Evolutionary conservation across 1,140 invertebrate genomes (phyloP), one percentile per base, ranked within the genome.

Genomic region (Magallana angulata): DNA sequence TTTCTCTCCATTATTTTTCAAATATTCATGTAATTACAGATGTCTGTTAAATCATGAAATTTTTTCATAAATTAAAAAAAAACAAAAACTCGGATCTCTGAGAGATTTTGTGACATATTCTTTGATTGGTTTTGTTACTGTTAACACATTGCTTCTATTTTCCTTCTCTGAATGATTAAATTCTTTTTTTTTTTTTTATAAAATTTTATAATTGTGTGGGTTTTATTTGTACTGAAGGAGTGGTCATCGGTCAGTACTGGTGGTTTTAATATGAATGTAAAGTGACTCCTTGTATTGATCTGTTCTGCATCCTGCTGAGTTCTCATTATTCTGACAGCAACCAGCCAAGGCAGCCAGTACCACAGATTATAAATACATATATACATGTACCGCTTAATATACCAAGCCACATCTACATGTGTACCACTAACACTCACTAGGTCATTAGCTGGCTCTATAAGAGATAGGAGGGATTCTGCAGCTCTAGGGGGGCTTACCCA

Each of bases 401-500:
- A 76, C 24, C 24, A 76, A 30, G 24, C 14, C 24, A 76, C 36
- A 76, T 8, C 24, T 76, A 76, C 68, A 76, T 30, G 36, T 30
- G 36, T 36, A 76, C 68, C 68, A 76, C 11, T 76, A 30, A 30
- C 24, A 76, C 30, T 30, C 68, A 76, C 24, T 76, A 36, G 68
- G 8, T 30, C 68, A 76, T 30, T 76, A 30, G 36, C 24, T 48
- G 36, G 36, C 68, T 30, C 18, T 24, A 12, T 5, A 5, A 12
- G 24, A 76, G 30, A 76, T 76, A 36, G 36, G 36, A 48, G 36
- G 36, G 68, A 8, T 30, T 76, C 68, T 30, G 68, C 68, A 76
- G 36, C 68, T 30, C 8, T 48, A 62, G 68, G 68, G 36, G 68
- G 68, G 36, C 36, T 76, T 76, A 76, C 68, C 68, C 68, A 76